These are phyloP conservation scores for Knipowitschia caucasica DNA, from an alignment of 2,797 vertebrate genomes.

Conservation along the genomic window DNA sequence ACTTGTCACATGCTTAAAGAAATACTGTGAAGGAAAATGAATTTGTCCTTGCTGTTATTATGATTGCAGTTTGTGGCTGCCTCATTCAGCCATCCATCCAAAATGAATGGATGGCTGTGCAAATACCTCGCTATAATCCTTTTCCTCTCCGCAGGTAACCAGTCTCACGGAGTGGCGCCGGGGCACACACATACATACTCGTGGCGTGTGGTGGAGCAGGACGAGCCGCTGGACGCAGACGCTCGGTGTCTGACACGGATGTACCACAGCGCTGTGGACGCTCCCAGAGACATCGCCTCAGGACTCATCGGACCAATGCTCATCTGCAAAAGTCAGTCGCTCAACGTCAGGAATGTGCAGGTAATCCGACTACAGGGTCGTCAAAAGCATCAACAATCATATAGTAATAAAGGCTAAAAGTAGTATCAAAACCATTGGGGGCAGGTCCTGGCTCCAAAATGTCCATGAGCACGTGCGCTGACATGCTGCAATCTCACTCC, in stretches of 20 bases:
- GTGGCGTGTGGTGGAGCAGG: constrained; percentile 85
- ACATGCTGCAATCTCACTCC: no score
- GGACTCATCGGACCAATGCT: constrained; percentile 91
- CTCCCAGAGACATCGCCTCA: constrained; percentile 86
- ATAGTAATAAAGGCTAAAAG: no score
- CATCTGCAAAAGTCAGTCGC: constrained; percentile 90
- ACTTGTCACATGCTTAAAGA: no score
- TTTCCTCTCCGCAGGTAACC: constrained; percentile 64
- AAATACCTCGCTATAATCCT: background rate
- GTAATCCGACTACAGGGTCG: constrained; percentile 65
- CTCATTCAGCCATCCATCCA: no score
- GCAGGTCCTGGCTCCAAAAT: no score
- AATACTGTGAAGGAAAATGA: no score
- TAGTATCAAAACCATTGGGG: no score
- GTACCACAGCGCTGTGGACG: constrained; percentile 91
- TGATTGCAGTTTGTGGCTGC: no score
- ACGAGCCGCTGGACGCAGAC: constrained; percentile 82
- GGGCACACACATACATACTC: constrained; percentile 83
- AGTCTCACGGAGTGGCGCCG: constrained; percentile 82
- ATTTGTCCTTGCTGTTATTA: no score
- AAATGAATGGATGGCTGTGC: no score
- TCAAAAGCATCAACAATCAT: no score
- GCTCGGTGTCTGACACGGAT: constrained; percentile 88
- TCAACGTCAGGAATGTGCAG: constrained; percentile 88
- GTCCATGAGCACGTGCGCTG: no score